Evolutionary conservation across 2,888 invertebrate genomes (phyloP).

Genomic region (Zygothrica quintamaculata): DNA sequence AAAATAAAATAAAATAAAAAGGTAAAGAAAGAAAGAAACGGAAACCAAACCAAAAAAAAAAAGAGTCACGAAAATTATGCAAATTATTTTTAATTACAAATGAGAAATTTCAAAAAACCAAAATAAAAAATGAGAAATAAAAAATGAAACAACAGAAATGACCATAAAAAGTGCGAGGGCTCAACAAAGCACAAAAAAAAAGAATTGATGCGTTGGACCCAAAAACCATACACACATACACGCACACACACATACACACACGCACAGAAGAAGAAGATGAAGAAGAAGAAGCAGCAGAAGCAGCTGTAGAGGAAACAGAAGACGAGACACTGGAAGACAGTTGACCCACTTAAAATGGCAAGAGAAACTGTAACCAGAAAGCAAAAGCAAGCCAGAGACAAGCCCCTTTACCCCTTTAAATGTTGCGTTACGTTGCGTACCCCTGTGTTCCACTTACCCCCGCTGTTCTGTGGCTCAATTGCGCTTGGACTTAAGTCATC

Average conservation of each 20-base stretch:
- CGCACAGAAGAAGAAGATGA: constrained; percentile 22
- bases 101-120: constrained; percentile 57
- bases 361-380: constrained; percentile 65
- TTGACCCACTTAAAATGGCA: constrained; percentile 76
- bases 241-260: no score
- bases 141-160: constrained; percentile 29
- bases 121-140: constrained; percentile 3
- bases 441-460: no score
- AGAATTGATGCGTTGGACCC: constrained; percentile 23
- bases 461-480: neutral
- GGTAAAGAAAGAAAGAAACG: constrained; percentile 31
- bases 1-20: no score
- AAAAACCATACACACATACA: no score
- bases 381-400: constrained; percentile 21
- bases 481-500: constrained; percentile 50
- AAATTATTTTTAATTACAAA: constrained; percentile 79
- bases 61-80: constrained; percentile 75
- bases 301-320: constrained; percentile 8
- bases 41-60: constrained; percentile 49
- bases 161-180: constrained; percentile 69
- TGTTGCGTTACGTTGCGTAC: no score
- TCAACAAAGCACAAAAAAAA: constrained; percentile 5
- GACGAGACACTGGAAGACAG: no score
- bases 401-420: constrained; percentile 3
- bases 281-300: constrained; percentile 5